A percentile compares a stretch with the other conserved stretches of the same genome.
Evolutionary conservation across 2,797 vertebrate species (phyloP).

Genomic region (Oreonectes daqikongensis): DNA sequence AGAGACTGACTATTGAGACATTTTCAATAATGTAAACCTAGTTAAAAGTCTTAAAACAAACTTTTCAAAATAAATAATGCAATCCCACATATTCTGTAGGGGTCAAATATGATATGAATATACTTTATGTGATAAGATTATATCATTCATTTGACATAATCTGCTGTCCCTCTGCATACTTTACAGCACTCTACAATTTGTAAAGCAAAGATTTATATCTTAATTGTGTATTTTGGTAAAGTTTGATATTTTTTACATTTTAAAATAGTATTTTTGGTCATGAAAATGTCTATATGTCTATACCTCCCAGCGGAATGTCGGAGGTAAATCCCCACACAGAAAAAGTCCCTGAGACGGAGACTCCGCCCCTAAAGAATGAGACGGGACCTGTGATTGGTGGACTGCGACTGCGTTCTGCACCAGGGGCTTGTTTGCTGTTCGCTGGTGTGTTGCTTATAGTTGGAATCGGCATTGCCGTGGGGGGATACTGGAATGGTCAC

Average conservation of each 20-base stretch:
- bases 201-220: neutral
- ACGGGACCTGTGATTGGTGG: slow-evolving; percentile 67
- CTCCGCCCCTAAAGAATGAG: slow-evolving; percentile 61
- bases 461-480: slow-evolving; percentile 88
- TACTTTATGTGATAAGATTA: too few species aligned
- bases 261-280: too few species aligned
- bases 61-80: neutral
- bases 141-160: neutral
- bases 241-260: too few species aligned
- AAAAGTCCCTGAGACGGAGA: slow-evolving; percentile 59
- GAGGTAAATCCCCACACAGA: slow-evolving; percentile 25
- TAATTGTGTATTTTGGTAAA: too few species aligned
- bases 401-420: slow-evolving; percentile 85
- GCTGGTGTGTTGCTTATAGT: slow-evolving; percentile 86
- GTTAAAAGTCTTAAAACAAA: neutral
- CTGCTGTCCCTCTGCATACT: neutral
- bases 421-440: slow-evolving; percentile 88
- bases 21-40: neutral
- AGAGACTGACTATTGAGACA: too few species aligned
- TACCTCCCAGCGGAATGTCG: slow-evolving; percentile 46
- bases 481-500: slow-evolving; percentile 86
- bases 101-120: neutral
- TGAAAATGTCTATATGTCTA: too few species aligned
- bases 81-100: neutral
- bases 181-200: neutral